Percentiles rank a stretch among this genome's conserved stretches.
Evolutionary conservation across 23 tunicate genomes (phyloP).

Genomic region (Styela plicata): DNA sequence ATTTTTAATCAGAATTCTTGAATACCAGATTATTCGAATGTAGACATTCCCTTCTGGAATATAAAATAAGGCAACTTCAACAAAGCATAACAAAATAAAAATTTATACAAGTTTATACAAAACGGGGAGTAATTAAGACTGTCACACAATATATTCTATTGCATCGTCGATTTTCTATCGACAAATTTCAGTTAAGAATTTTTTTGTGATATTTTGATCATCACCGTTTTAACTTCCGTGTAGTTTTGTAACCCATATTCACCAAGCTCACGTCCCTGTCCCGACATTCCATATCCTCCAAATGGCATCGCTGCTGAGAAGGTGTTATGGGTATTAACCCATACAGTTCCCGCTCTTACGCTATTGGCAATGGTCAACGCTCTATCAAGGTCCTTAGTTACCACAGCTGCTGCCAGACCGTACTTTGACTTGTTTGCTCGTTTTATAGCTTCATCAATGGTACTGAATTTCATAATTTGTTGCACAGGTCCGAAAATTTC

Average conservation of each 20-base stretch:
- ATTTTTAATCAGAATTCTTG: too few relatives aligned
- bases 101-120: too few relatives aligned
- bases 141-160: too few relatives aligned
- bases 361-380: slow-evolving; percentile 68
- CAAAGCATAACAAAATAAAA: too few relatives aligned
- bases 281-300: slow-evolving; percentile 98
- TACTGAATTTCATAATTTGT: slow-evolving; percentile 96
- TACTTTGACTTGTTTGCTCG: slow-evolving; percentile 73
- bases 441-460: slow-evolving; percentile 81
- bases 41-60: too few relatives aligned
- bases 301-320: slow-evolving; percentile 86
- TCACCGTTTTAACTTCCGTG: slow-evolving; percentile 85
- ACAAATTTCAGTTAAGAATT: slow-evolving; percentile 24
- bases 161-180: neutral
- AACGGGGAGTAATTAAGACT: too few relatives aligned
- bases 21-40: too few relatives aligned
- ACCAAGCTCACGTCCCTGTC: slow-evolving; percentile 89
- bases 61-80: too few relatives aligned
- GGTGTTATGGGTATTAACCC: slow-evolving; percentile 82
- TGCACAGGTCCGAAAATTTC: slow-evolving; percentile 99
- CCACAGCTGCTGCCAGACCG: slow-evolving; percentile 91
- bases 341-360: slow-evolving; percentile 84
- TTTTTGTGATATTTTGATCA: slow-evolving; percentile 34
- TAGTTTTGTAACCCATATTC: slow-evolving; percentile 66
- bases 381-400: slow-evolving; percentile 72